Percentiles rank a stretch among this genome's conserved stretches.
Evolutionary conservation across 2,888 invertebrate genomes (phyloP).

Genomic region (Temnothorax rugatulus): DNA sequence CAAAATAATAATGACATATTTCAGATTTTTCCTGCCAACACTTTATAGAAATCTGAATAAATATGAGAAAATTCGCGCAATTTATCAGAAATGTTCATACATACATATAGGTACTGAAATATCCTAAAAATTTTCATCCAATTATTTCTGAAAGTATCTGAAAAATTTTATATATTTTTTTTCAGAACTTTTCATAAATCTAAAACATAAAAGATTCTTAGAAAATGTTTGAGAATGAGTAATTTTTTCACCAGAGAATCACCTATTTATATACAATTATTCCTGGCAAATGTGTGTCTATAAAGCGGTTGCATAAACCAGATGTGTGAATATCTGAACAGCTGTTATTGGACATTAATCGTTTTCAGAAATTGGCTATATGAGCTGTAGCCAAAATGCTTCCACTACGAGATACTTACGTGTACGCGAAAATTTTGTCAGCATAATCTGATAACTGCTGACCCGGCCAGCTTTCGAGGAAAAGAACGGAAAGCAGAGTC

Average conservation of each 20-base stretch:
- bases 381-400: not conserved
- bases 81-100: too few relatives aligned
- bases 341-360: not conserved
- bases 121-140: too few relatives aligned
- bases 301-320: not conserved
- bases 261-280: not conserved
- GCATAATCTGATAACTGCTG: conserved; percentile 75
- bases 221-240: too few relatives aligned
- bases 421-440: conserved; percentile 63
- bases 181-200: too few relatives aligned
- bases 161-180: too few relatives aligned
- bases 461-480: conserved; percentile 74
- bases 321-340: not conserved
- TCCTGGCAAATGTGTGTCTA: not conserved
- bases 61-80: too few relatives aligned
- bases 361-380: not conserved
- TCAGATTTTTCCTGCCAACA: too few relatives aligned
- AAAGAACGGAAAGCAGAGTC: conserved; percentile 60
- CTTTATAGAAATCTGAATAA: too few relatives aligned
- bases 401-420: conserved; percentile 64
- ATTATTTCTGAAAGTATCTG: too few relatives aligned
- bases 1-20: too few relatives aligned
- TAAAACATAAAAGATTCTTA: too few relatives aligned
- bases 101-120: too few relatives aligned
- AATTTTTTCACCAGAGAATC: not conserved